Base-by-base conservation (phyloP, 2,888 invertebrate species). In the Aleiodes leptofemur region DNA sequence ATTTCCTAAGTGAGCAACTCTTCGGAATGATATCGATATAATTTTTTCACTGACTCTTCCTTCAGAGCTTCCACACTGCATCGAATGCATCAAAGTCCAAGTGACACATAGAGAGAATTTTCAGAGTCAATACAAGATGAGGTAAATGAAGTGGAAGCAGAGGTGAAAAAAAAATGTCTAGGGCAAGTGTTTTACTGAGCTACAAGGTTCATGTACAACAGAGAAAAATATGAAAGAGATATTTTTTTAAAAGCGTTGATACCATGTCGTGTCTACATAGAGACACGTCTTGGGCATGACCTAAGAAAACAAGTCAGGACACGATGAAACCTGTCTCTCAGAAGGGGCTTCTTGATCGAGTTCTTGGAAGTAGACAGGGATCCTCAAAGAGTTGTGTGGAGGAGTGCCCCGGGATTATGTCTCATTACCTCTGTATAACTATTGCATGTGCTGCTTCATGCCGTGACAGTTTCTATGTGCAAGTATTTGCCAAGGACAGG, bases 141-240 rank as follows among this genome's bases (percentile, higher is more conserved):
- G 34, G 50, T 59, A 66, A 66, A 70, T 69, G 70, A 53, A 53
- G 53, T 13, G 14, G 53, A 53, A 53, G 13, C 14, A 53, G 71
- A 72, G 73, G 78, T 69, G 61, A 76, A 78, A 70, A 73, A 38
- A 57, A 72, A 75, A n/a, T n/a, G 69, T 57, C 70, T 51, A 61
- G 51, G 68, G 38, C 69, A 38, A 14, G 53, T 73, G 69, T 69
- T 73, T 61, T 66, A 68, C 38, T 16, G 38, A 38, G 50, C 48
- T 71, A 38, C 23, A 23, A n/a, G 38, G 48, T 71, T 38, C 68
- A 43, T 34, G n/a, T 64, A 59, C 34, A n/a, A 34, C 13, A 59
- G 59, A 59, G 34, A 34, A 56, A 6, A 2, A 23, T 6, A 11
- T 1, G 23, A 23, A 23, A 11, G 29, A 56, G 6, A 3, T 11